These are phyloP conservation scores for Diorhabda sublineata DNA, from an alignment of 1,140 invertebrate species.

Conservation along the genomic window DNA sequence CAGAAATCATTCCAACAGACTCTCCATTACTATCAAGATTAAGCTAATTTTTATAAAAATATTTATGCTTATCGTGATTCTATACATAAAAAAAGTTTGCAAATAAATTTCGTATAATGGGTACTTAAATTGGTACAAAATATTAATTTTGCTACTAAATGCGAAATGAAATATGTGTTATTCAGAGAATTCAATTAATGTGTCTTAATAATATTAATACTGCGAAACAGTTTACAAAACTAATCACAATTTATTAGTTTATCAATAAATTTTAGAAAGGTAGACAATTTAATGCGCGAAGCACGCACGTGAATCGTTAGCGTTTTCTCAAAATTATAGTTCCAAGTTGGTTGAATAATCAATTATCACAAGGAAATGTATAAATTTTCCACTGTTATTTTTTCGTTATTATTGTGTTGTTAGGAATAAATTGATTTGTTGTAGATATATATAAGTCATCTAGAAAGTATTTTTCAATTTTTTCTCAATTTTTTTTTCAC, in stretches of 20 bases:
- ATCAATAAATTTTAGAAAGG: neutral
- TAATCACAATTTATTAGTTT: neutral
- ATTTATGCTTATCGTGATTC: neutral
- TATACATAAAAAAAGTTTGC: neutral
- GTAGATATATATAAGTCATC: too few species aligned
- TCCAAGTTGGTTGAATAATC: neutral
- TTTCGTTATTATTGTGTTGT: neutral
- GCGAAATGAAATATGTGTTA: neutral
- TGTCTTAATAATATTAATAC: neutral
- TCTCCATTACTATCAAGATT: too few species aligned
- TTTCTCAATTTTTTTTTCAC: too few species aligned
- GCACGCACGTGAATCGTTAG: neutral
- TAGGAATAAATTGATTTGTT: too few species aligned
- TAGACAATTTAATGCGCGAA: neutral
- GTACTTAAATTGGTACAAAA: neutral
- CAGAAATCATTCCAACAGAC: too few species aligned
- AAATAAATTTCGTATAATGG: neutral
- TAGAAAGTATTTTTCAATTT: too few species aligned
- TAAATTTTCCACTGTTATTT: neutral
- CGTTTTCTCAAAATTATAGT: neutral
- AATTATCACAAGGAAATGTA: neutral
- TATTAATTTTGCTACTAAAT: neutral
- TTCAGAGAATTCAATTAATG: neutral
- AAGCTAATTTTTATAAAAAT: neutral
- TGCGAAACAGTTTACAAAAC: neutral